phyloP scores from a whole-genome alignment of 37 sponge, comb jelly and placozoan species.

The Amphimedon queenslandica region DNA sequence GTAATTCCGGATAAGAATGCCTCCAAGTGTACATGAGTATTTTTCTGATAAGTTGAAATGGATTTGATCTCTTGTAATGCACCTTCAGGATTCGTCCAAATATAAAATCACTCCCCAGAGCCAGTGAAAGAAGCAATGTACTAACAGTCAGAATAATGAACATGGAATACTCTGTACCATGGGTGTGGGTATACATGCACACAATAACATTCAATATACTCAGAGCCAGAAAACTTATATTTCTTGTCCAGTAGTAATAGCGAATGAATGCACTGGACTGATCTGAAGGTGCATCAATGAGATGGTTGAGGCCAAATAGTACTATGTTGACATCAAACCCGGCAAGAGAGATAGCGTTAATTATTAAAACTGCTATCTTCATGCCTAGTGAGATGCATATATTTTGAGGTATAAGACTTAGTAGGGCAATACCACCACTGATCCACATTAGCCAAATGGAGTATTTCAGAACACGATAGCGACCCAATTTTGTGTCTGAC shows the following conservation, averaged over 20 bases:
- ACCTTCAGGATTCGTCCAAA: conserved; percentile 14
- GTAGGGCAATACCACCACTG: background rate
- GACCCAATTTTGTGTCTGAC: conserved; percentile 43
- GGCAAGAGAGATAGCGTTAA: conserved; percentile 39
- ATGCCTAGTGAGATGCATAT: background rate
- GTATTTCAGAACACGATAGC: conserved; percentile 31
- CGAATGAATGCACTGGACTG: conserved; percentile 41
- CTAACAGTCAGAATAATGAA: background rate
- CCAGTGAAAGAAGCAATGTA: conserved; percentile 14
- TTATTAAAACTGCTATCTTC: conserved; percentile 20
- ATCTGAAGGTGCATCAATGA: conserved; percentile 41
- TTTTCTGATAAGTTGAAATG: background rate
- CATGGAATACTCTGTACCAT: background rate
- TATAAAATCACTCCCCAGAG: conserved; percentile 26
- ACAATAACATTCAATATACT: conserved; percentile 7
- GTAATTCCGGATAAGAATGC: background rate
- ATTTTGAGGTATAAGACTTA: background rate
- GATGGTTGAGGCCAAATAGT: conserved; percentile 60
- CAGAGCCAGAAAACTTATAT: conserved; percentile 5
- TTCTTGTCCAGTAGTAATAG: conserved; percentile 59
- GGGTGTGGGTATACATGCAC: background rate
- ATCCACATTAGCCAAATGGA: conserved; percentile 41
- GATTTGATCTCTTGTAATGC: conserved; percentile 30
- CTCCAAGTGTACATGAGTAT: background rate
- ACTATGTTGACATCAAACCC: conserved; percentile 40